These are phyloP conservation scores for Mycteria americana DNA, from an alignment of 2,797 vertebrate species.

Conservation along the genomic window DNA sequence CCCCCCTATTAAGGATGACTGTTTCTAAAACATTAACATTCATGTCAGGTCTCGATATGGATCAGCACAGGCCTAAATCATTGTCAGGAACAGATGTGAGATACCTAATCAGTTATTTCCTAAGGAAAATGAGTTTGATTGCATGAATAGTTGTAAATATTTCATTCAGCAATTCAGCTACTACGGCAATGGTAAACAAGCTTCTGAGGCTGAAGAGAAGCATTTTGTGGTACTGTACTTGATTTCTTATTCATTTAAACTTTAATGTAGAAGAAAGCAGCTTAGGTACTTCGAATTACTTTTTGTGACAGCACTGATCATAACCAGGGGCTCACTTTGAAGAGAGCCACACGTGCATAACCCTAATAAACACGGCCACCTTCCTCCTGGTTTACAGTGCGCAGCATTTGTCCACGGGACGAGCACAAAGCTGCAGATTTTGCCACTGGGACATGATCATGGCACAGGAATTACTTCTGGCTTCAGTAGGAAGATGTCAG, in stretches of 20 bases:
- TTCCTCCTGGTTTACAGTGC: neutral
- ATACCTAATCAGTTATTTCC: slow-evolving; percentile 66
- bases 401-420: neutral
- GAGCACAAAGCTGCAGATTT: neutral
- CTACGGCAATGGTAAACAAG: slow-evolving; percentile 39
- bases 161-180: slow-evolving; percentile 48
- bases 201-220: neutral
- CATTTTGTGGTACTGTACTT: neutral
- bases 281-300: neutral
- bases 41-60: slow-evolving; percentile 28
- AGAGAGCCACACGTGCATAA: neutral
- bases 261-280: neutral
- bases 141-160: slow-evolving; percentile 65
- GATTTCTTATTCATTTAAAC: slow-evolving; percentile 45
- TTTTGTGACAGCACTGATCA: neutral
- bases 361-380: neutral
- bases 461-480: neutral
- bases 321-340: neutral
- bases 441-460: neutral
- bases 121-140: slow-evolving; percentile 62
- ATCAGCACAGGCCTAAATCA: slow-evolving; percentile 50
- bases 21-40: slow-evolving; percentile 47
- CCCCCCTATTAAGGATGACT: neutral
- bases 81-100: slow-evolving; percentile 56
- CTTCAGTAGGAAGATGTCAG: neutral